Base-by-base conservation (phyloP, 53 echinoderm and acorn worm species). In the Henricia sp. region DNA sequence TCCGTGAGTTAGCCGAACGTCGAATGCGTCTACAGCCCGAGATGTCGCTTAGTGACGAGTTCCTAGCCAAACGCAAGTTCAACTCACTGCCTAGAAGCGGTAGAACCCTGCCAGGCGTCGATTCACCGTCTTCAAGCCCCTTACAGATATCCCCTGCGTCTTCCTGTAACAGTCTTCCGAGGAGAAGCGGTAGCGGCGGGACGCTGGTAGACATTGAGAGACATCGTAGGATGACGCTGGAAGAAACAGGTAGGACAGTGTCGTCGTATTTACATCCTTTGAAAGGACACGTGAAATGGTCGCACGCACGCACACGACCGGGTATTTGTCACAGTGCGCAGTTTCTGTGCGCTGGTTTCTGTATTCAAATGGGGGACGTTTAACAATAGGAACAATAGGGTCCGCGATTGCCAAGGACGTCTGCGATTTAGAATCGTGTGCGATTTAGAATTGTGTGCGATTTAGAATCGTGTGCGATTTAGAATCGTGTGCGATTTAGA, bases 21-120 rank as follows among this genome's bases (percentile, higher is more conserved):
- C 85, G 93, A 3, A 60, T 95, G 17, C 77, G 88, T 28, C 91
- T 95, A 0, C 88, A 93, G 30, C 82, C 91, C 0, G 93, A 91
- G 63, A 88, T 95, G 82, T 95, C 93, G 3, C 86, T 95, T 1
- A 95, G 95, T 40, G 95, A 95, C 52, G 95, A 95, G 83, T 95
- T 84, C 83, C 89, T 95, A 9, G 91, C 93, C 11, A 82, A 71
- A 54, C 88, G 95, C 38, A 94, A 94, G 78, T 83, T 52, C 34
- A 75, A 90, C 29, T 87, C 84, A 25, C 57, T 64, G 33, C 60
- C 78, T 0, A 70, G 89, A 20, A 52, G 70, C 23, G 63, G 53
- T 37, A 23, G 34, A 36, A 41, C 4, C 40, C 20, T 37, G 0
- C 57, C 44, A 32, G 77, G 68, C 14, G 41, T 69, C 10, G 52